Evolutionary conservation across 2,797 vertebrate species (phyloP).

Genomic region (Bucorvus abyssinicus): DNA sequence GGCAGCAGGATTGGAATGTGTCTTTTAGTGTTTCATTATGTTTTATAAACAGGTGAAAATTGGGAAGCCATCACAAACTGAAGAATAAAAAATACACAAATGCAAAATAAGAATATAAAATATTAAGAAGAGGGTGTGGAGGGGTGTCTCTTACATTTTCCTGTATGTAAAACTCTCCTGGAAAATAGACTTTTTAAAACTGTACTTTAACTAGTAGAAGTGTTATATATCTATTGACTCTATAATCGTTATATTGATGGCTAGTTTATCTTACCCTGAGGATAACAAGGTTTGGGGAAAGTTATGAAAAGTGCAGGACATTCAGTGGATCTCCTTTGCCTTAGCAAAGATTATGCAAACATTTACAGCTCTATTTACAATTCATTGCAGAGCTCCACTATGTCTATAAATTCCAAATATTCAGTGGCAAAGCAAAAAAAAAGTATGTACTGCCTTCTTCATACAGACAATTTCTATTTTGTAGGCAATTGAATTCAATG

Average conservation of each 20-base stretch:
- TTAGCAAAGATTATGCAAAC: not conserved
- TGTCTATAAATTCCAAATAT: not conserved
- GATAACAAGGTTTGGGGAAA: not conserved
- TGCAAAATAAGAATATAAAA: not conserved
- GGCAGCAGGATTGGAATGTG: not conserved
- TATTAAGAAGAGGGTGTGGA: not conserved
- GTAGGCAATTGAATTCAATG: not conserved
- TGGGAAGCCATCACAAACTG: not conserved
- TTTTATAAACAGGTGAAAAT: not conserved
- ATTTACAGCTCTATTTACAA: not conserved
- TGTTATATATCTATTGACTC: not conserved
- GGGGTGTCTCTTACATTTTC: not conserved
- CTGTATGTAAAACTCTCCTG: not conserved
- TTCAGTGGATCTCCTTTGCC: not conserved
- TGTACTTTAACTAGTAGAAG: not conserved
- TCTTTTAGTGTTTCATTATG: not conserved
- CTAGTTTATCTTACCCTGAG: not conserved
- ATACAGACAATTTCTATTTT: not conserved
- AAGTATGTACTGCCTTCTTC: not conserved
- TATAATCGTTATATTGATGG: not conserved
- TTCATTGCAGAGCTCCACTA: not conserved
- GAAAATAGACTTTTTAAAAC: not conserved
- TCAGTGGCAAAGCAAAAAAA: not conserved
- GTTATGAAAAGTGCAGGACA: not conserved
- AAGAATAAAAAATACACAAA: not conserved